Percentiles rank a stretch among this genome's conserved stretches.
Conservation (phyloP, 2,113 vertebrate genomes). For the Casuarius casuarius region DNA sequence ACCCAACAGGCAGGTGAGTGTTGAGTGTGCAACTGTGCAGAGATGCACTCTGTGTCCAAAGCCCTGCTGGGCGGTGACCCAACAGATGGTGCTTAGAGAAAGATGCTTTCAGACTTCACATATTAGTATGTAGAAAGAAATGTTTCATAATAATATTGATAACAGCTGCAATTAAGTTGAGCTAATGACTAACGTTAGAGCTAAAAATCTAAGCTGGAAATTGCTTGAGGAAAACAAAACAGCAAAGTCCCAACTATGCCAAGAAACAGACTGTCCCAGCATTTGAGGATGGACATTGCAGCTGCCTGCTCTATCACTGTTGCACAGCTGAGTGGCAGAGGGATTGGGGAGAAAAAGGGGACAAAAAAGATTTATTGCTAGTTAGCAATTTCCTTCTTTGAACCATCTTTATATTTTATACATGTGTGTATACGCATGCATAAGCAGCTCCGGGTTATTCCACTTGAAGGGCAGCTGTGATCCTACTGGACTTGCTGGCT, state of each 20-base stretch:
- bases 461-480: not conserved
- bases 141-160: not conserved
- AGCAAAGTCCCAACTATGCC: not conserved
- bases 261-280: not conserved
- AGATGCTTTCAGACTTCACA: not conserved
- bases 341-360: not conserved
- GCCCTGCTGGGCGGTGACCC: not conserved
- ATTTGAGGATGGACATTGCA: not conserved
- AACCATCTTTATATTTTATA: not conserved
- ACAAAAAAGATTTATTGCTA: not conserved
- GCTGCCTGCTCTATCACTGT: not conserved
- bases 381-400: not conserved
- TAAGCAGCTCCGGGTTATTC: not conserved
- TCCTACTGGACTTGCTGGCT: not conserved
- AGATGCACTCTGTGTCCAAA: not conserved
- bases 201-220: not conserved
- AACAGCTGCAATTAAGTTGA: not conserved
- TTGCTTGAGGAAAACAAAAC: not conserved
- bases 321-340: not conserved
- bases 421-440: not conserved
- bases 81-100: not conserved
- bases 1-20: not conserved
- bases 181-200: not conserved
- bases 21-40: accelerated
- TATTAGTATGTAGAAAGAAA: not conserved